Percentiles rank a stretch among this genome's conserved stretches.
Conservation (phyloP, 2,797 vertebrate species). For the Lepus townsendii region DNA sequence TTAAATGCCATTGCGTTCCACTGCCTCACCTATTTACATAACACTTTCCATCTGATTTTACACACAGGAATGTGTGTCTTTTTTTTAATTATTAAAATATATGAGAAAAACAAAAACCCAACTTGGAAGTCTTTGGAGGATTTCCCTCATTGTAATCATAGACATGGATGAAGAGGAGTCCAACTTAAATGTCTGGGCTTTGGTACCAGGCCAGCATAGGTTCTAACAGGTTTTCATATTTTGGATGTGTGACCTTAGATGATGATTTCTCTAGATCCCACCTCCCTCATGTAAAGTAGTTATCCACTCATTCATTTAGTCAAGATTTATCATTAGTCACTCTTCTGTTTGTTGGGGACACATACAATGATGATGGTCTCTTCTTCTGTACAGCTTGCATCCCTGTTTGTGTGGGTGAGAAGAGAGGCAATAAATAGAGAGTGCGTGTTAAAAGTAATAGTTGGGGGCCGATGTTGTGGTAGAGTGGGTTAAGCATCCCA, state of each 20-base stretch:
- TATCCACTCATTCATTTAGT: constrained; percentile 12
- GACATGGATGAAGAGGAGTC: not conserved
- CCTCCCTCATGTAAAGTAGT: not conserved
- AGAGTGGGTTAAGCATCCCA: too few relatives aligned
- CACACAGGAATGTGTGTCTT: not conserved
- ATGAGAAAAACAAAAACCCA: not conserved
- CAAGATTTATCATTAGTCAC: constrained; percentile 14
- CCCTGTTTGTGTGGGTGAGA: not conserved
- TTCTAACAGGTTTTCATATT: constrained; percentile 44
- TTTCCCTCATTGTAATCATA: constrained; percentile 41
- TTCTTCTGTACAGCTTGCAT: not conserved
- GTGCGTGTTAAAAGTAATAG: constrained; percentile 17
- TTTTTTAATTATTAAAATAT: constrained; percentile 29
- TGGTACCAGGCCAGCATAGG: not conserved
- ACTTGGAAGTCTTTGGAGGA: constrained; percentile 8
- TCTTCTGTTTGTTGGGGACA: not conserved
- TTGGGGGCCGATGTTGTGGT: not conserved
- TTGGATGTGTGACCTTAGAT: constrained; percentile 8
- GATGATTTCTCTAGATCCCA: not conserved
- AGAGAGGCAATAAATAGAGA: not conserved
- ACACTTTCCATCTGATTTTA: constrained; percentile 34
- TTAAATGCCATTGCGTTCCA: too few relatives aligned
- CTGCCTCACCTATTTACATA: too few relatives aligned
- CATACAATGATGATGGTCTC: not conserved
- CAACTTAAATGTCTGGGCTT: not conserved